Evolutionary conservation across 2,888 invertebrate genomes (phyloP).

Genomic region (Pseudeuparius sepicola): DNA sequence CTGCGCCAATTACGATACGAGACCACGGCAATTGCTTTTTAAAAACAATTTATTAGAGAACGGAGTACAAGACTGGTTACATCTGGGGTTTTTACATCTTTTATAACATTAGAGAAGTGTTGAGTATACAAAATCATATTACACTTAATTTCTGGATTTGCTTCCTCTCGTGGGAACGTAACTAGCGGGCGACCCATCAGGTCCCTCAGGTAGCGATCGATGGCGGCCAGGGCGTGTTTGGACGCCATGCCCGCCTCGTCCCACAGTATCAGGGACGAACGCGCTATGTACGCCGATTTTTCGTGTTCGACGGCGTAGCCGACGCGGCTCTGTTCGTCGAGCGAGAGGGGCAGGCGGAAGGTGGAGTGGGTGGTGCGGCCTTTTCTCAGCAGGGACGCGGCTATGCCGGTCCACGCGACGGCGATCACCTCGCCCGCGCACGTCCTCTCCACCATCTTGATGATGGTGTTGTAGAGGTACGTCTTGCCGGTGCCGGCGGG

Average conservation of each 20-base stretch:
- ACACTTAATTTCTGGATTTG: too few species aligned
- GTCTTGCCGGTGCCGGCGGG: conserved; percentile 39
- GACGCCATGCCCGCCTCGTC: conserved; percentile 1
- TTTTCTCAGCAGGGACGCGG: conserved; percentile 20
- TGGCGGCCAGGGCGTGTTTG: background rate
- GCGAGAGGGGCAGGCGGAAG: background rate
- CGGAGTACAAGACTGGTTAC: too few species aligned
- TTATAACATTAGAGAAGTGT: too few species aligned
- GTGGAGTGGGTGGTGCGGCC: background rate
- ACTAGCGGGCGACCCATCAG: background rate
- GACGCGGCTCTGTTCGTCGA: too few species aligned
- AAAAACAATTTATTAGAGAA: too few species aligned
- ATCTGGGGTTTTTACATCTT: too few species aligned
- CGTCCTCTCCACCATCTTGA: conserved; percentile 14
- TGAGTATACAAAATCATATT: too few species aligned
- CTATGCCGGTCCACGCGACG: conserved; percentile 32
- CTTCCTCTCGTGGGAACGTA: too few species aligned
- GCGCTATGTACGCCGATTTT: too few species aligned
- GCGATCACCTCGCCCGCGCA: conserved; percentile 7
- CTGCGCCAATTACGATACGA: too few species aligned
- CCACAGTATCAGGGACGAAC: conserved; percentile 1
- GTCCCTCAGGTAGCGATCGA: conserved; percentile 3
- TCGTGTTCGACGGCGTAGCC: too few species aligned
- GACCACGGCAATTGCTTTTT: too few species aligned
- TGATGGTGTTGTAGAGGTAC: conserved; percentile 29